Evolutionary conservation across 2,113 vertebrate genomes (phyloP), one percentile per base, ranked within the genome.

Genomic region (Mobula hypostoma): DNA sequence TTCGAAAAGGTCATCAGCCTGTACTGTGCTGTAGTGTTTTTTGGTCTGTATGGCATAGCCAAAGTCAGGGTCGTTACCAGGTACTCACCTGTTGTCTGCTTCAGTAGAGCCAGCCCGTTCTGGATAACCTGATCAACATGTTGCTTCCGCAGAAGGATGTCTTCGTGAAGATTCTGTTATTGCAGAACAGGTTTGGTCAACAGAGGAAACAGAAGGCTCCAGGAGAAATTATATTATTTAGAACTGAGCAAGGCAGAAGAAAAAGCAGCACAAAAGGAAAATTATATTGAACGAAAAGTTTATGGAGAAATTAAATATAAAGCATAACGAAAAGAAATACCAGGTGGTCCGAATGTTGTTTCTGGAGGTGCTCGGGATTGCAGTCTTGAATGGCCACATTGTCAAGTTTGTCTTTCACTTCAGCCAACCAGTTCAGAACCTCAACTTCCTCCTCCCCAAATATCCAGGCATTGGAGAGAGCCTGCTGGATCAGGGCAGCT

Each of bases 401-500:
- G 95, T 95, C 96, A 96, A 99, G 97, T 95, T 96, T 97, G 94
- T 96, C 95, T 95, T 98, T 97, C 61, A 96, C 96, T 96, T 99
- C 98, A 56, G 96, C 97, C 95, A 99, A 98, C 99, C 99, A 99
- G 97, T 98, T 99, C 98, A 99, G 98, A 96, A 99, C 95, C 91
- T 98, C 98, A 95, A 99, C 98, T 96, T 99, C 98, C 0, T 99
- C 98, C 95, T 99, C 98, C 94, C 98, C 98, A 95, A 99, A 99
- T 95, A 99, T 97, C 96, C 97, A 98, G 95, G 98, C 98, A 95
- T 99, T 99, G 94, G 97, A 98, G 96, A 98, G 97, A 88, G 99
- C 98, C 97, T 98, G 98, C 95, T 97, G 98, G 94, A 99, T 97
- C 95, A 98, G 97, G 96, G 98, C 98, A 48, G 97, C 98, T 96